Base-by-base conservation (phyloP, 2,888 invertebrate species). In the Caradrina kadenii region DNA sequence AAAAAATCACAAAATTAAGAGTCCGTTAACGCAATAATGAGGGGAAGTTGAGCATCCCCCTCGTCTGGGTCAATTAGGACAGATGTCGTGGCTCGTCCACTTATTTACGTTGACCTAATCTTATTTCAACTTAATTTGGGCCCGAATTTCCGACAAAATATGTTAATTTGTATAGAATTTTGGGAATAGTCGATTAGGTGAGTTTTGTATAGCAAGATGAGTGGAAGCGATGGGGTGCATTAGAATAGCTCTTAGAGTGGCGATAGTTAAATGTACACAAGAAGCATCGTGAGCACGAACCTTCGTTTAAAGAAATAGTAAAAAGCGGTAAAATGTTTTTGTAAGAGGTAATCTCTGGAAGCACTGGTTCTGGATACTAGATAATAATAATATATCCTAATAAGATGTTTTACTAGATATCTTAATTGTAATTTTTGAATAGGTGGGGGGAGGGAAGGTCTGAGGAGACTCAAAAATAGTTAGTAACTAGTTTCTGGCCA, bases 41-140 rank as follows among this genome's bases (percentile, higher is more conserved):
- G 26, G 54, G 63, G 63, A 70, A 69, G 73, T 50, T 71, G 64
- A 69, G 60, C 69, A 76, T 63, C 73, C 63, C 69, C 69, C 76
- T 74, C 76, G 68, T 74, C 74, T 64, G 69, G 83, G 69, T 86
- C 86, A 89, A 90, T 89, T 88, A 87, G 85, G 83, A 75, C 84
- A 82, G 84, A 84, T 80, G 87, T 80, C 84, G 76, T 70, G 76
- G 73, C 74, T 86, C 81, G 75, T 72, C 65, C 68, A 75, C 87
- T 89, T 90, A 88, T 89, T 90, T 88, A 86, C 87, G 85, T 86
- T 77, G 84, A 87, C 89, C 88, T 87, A 89, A 91, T 90, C 89
- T 88, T 88, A 88, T 89, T 90, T 87, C 80, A 87, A 89, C 87
- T 90, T 88, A 88, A 91, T 90, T 88, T 84, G 81, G 75, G 63